Base-by-base conservation (phyloP, 2,888 invertebrate genomes). In the Galerucella calmariensis region DNA sequence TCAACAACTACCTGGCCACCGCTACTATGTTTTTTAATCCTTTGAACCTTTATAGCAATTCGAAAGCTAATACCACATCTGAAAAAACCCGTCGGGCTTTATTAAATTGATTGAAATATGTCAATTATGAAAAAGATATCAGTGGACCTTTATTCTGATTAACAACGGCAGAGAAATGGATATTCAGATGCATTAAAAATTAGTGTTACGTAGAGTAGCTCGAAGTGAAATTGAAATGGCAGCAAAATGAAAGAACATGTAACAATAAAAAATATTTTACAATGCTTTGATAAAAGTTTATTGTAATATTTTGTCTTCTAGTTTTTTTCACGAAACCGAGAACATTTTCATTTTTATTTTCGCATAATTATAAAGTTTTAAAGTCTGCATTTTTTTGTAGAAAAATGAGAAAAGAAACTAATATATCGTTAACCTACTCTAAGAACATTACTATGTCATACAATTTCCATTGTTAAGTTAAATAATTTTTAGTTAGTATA, bases 381-480 rank as follows among this genome's bases (percentile, higher is more conserved):
- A 48, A 48, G 48, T 48, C 14, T 14, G 11, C 11, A 41, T 41
- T 41, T 14, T 11, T 12, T 11, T 11, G 14, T 48, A 48, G 2
- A 14, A 48, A 48, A 14, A 48, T 65, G 10, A 16, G 16, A 2
- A 56, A 14, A n/a, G 14, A 16, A 62, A 8, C 8, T 41, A 41
- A 41, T 41, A 41, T 41, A 62, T 14, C 61, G 8, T 62, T 35
- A 62, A 1, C 2, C 14, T 12, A 62, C 5, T 62, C 35, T 16
- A 16, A 2, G 27, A 53, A 14, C 61, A 2, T 46, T n/a, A 69
- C 14, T 48, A 59, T 24, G 69, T 69, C 61, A 48, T 69, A 61
- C 20, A 61, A 69, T 61, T 48, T 69, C 68, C 61, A 61, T 61
- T 69, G 44, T 44, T 27, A 27, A 2, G 4, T 27, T 58, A 20